A percentile compares a stretch with the other conserved stretches of the same genome.
Conservation (phyloP, 2,888 invertebrate species). For the Bellardia bayeri region DNA sequence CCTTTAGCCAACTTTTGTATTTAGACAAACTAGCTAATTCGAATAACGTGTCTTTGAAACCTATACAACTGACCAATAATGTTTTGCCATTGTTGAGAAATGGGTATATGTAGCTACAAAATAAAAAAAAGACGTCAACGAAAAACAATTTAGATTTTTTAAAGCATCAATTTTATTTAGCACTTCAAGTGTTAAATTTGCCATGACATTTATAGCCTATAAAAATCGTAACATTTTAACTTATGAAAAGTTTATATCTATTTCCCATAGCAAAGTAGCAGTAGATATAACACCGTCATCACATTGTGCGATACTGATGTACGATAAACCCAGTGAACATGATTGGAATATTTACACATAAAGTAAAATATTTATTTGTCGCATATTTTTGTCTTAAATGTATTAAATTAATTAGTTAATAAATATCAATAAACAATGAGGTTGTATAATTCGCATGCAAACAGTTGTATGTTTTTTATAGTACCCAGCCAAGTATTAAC, state of each 20-base stretch:
- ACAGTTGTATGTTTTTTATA: too few species aligned
- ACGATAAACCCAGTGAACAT: conserved; percentile 41
- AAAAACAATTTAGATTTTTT: conserved; percentile 58
- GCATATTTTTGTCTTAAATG: too few species aligned
- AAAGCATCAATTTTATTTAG: conserved; percentile 70
- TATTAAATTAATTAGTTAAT: too few species aligned
- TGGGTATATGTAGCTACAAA: background rate
- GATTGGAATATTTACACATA: background rate
- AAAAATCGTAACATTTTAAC: conserved; percentile 72
- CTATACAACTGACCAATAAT: conserved; percentile 9
- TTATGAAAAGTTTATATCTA: conserved; percentile 55
- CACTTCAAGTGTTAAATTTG: conserved; percentile 75
- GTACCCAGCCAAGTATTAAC: too few species aligned
- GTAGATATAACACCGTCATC: conserved; percentile 36
- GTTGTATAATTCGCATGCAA: background rate
- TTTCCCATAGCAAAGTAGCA: conserved; percentile 18
- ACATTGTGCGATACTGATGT: conserved; percentile 1
- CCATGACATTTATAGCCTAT: conserved; percentile 75
- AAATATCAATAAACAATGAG: background rate
- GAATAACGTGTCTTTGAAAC: background rate
- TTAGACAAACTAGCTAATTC: too few species aligned
- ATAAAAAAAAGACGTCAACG: conserved; percentile 58
- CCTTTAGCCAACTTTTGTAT: too few species aligned
- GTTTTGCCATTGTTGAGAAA: background rate
- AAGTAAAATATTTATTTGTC: background rate